Evolutionary conservation across 2,888 invertebrate genomes (phyloP).

Genomic region (Caenorhabditis sp.): DNA sequence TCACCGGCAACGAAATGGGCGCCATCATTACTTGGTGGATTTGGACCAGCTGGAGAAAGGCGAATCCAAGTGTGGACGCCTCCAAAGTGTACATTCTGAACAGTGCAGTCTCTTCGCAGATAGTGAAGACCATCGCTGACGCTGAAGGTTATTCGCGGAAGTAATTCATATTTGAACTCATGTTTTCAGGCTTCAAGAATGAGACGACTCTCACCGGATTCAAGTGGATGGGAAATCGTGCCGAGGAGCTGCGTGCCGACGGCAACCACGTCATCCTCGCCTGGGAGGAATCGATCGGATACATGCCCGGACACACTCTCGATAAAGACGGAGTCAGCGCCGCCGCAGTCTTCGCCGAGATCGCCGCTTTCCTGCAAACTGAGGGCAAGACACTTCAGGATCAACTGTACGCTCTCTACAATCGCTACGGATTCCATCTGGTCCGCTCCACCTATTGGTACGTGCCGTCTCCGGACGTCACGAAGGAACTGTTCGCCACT

Average conservation of each 20-base stretch:
- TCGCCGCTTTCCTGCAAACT: slow-evolving; percentile 84
- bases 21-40: slow-evolving; percentile 95
- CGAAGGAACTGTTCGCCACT: slow-evolving; percentile 71
- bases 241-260: slow-evolving; percentile 85
- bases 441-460: slow-evolving; percentile 89
- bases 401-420: slow-evolving; percentile 86
- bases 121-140: slow-evolving; percentile 87
- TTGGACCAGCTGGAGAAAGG: slow-evolving; percentile 82
- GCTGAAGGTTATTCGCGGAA: slow-evolving; percentile 84
- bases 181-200: slow-evolving; percentile 74
- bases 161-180: not conserved
- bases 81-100: slow-evolving; percentile 88
- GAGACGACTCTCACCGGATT: slow-evolving; percentile 96
- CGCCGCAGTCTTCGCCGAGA: slow-evolving; percentile 87
- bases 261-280: slow-evolving; percentile 90
- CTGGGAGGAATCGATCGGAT: slow-evolving; percentile 96
- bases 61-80: slow-evolving; percentile 78
- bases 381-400: slow-evolving; percentile 80
- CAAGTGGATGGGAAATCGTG: slow-evolving; percentile 98
- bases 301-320: slow-evolving; percentile 85
- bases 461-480: slow-evolving; percentile 73
- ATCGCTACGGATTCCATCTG: slow-evolving; percentile 90
- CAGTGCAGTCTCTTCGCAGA: slow-evolving; percentile 96
- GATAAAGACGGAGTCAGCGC: slow-evolving; percentile 98
- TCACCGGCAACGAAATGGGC: slow-evolving; percentile 95